Base-by-base conservation (phyloP, 2,888 invertebrate genomes). In the Carpatolechia fugitivella region DNA sequence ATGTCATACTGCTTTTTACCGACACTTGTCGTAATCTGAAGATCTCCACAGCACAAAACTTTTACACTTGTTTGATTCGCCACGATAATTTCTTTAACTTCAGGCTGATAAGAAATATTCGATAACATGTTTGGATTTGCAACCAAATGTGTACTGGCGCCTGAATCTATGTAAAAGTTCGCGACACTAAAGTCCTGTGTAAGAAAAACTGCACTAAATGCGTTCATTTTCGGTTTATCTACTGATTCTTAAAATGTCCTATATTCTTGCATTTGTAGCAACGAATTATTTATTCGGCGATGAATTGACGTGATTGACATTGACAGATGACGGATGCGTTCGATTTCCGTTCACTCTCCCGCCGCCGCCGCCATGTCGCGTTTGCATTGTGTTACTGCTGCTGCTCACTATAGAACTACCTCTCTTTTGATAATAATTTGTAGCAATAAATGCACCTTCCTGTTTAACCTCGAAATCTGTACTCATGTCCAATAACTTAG, bases 1-100 rank as follows among this genome's bases (percentile, higher is more conserved):
- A 46, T 36, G 10, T 24, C 38, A 38, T 31, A 40, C 13, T 52
- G 41, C 5, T 11, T 41, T 4, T 47, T 20, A 11, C 29, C 48
- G 10, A 47, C 47, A 38, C 16, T 30, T 44, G 57, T 57, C 14
- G 41, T 54, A 0, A 57, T 16, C 11, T 48, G 31, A 10, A 57
- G n/a, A 44, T 41, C 48, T 3, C 44, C 54, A 4, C 40, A 55
- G 53, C 64, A 63, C 46, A 56, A 14, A 5, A 69, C 69, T 14
- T 60, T 60, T 20, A 68, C 52, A n/a, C 24, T 57, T 29, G 38
- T 48, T 44, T 61, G 46, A 31, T 70, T 67, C 41, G 68, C 68
- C 16, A 64, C 64, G n/a, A 67, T 47, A 36, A 68, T 68, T 31
- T 65, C n/a, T n/a, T n/a, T n/a, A n/a, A n/a, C n/a, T n/a, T n/a